Base-by-base conservation (phyloP, 1,140 invertebrate species). In the Microplitis mediator region DNA sequence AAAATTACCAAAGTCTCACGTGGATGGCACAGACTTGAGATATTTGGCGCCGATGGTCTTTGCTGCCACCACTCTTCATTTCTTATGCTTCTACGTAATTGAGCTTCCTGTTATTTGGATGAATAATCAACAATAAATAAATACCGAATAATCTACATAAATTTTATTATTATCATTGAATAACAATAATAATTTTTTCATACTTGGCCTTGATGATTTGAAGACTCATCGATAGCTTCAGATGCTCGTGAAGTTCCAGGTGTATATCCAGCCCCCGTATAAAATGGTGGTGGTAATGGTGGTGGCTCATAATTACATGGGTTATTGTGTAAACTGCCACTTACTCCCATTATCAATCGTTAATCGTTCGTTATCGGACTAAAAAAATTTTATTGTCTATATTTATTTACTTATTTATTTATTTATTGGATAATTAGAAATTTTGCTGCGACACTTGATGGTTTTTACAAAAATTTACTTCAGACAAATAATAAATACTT, bases 1-100 rank as follows among this genome's bases (percentile, higher is more conserved):
- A 4, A 31, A 63, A n/a, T 81, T 61, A 81, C 76, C 76, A 77
- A 73, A 34, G 79, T 79, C 51, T 80, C 77, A 9, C 70, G 75
- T n/a, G 69, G 75, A 6, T 75, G 61, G 16, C 65, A 56, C 36
- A 78, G 58, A 62, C 73, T 80, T 14, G 78, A 72, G 23, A 76
- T 39, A 71, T 66, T 79, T 14, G 77, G 66, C 32, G 75, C 74
- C 3, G 75, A 75, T 69, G 78, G 68, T 63, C 74, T 76, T 8
- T 80, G 79, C 63, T 72, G 65, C 74, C 79, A 76, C 32, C 69
- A 78, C 69, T 80, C 80, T 31, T 75, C 78, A 31, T 65, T 61
- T n/a, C 56, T 73, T 51, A 68, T 14, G 61, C 51, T 73, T 23
- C n/a, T 66, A 6, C 45, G 69, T 31, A 23, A 23, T 23, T 11